phyloP scores from a whole-genome alignment of 2,888 invertebrate species.

The Calephelis perditalis region DNA sequence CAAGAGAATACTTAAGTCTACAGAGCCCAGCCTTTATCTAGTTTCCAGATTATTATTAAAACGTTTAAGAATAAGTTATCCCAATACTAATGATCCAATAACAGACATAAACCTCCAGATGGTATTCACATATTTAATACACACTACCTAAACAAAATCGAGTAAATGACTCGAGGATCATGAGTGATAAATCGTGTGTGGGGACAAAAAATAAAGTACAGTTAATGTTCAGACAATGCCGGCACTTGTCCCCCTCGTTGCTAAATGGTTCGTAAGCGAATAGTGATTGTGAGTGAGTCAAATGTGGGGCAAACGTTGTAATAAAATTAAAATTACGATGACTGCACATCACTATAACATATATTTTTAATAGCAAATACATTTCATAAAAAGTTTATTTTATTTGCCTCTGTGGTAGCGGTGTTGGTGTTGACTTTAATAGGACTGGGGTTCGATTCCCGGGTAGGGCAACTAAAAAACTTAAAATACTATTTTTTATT shows the following conservation, averaged over 20 bases:
- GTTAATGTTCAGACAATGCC: conserved; percentile 55
- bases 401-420: too few species aligned
- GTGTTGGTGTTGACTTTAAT: too few species aligned
- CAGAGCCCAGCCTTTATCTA: too few species aligned
- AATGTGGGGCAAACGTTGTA: conserved; percentile 41
- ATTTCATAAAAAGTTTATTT: not conserved
- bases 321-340: conserved; percentile 17
- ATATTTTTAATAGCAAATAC: not conserved
- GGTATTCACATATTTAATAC: conserved; percentile 35
- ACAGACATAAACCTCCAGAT: conserved; percentile 28
- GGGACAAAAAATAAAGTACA: conserved; percentile 40
- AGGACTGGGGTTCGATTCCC: too few species aligned
- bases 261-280: conserved; percentile 58
- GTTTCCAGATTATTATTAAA: too few species aligned
- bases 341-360: not conserved
- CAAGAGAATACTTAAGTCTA: too few species aligned
- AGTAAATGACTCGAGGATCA: conserved; percentile 52
- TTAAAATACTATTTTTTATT: too few species aligned
- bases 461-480: too few species aligned
- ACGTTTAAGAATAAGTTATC: too few species aligned
- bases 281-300: conserved; percentile 27
- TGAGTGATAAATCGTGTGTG: conserved; percentile 51
- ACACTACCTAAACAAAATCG: conserved; percentile 45
- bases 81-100: too few species aligned
- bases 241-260: conserved; percentile 56